Base-by-base conservation (phyloP, 1,140 invertebrate species). In the Papilio glaucus region DNA sequence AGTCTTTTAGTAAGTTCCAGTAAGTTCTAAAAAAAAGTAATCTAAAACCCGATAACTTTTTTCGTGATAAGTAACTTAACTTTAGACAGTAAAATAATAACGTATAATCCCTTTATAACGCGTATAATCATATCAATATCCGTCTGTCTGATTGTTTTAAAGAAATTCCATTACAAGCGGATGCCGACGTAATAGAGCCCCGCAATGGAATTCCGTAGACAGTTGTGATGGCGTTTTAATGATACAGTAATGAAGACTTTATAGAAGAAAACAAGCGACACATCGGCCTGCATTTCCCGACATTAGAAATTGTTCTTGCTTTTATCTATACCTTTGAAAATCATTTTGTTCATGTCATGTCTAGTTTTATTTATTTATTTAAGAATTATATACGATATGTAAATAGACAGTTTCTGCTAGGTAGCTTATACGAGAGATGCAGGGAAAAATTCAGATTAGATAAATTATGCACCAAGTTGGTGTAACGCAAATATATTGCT, bases 211-310 rank as follows among this genome's bases (percentile, higher is more conserved):
- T 63, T 63, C 61, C 21, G 15, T 9, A 21, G 6, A 63, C 61
- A 63, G 61, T 63, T 63, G n/a, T 63, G 33, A 63, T 63, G 61
- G n/a, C 8, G 8, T 63, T 63, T 63, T 63, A 63, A 63, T 63
- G 61, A 63, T 39, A 12, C 15, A 39, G 33, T 29, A 39, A 63
- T 63, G 12, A 29, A 62, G 0, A 63, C 39, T 38, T 39, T 39
- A 63, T 38, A 39, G 61, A 39, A 63, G 33, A 63, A 39, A 15
- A 63, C n/a, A 33, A 62, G 29, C 29, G n/a, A 12, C 15, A 38
- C 37, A 63, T 37, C n/a, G 61, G 15, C 15, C n/a, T 4, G 37
- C 26, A 63, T 38, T 39, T 63, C 15, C 33, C 13, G 7, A 9
- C 61, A 39, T 39, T 15, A 63, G 61, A 39, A 63, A 63, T 18